Percentiles rank a stretch among this genome's conserved stretches.
Conservation (phyloP, 2,797 vertebrate genomes). For the Peromyscus aztecus region DNA sequence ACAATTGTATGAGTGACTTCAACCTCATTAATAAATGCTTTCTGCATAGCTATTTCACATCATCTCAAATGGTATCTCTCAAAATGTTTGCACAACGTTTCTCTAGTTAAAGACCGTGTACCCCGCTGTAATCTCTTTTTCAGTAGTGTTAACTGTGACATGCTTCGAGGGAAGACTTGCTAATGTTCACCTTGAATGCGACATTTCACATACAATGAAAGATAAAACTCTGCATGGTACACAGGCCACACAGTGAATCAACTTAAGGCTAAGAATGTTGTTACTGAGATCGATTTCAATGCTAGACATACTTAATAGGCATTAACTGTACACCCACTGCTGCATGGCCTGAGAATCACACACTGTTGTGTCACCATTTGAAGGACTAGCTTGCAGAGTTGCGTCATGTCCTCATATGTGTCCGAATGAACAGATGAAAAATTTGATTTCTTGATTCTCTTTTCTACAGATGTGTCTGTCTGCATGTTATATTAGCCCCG, state of each 20-base stretch:
- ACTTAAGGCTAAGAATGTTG: background rate
- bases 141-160: background rate
- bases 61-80: background rate
- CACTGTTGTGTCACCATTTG: background rate
- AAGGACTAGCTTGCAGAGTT: background rate
- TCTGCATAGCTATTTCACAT: background rate
- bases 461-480: background rate
- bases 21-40: background rate
- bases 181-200: background rate
- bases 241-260: background rate
- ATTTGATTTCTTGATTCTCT: slow-evolving; percentile 1
- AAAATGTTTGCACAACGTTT: slow-evolving; percentile 11
- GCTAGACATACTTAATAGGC: background rate
- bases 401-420: background rate
- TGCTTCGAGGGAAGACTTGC: background rate
- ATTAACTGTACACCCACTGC: background rate
- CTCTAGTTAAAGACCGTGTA: background rate
- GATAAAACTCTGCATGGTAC: background rate
- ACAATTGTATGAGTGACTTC: background rate
- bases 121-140: background rate
- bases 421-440: slow-evolving; percentile 35
- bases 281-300: background rate
- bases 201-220: slow-evolving; percentile 2
- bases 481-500: background rate
- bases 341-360: background rate